Conservation (phyloP, 2,888 invertebrate species). For the Leptinotarsa rubiginosa region DNA sequence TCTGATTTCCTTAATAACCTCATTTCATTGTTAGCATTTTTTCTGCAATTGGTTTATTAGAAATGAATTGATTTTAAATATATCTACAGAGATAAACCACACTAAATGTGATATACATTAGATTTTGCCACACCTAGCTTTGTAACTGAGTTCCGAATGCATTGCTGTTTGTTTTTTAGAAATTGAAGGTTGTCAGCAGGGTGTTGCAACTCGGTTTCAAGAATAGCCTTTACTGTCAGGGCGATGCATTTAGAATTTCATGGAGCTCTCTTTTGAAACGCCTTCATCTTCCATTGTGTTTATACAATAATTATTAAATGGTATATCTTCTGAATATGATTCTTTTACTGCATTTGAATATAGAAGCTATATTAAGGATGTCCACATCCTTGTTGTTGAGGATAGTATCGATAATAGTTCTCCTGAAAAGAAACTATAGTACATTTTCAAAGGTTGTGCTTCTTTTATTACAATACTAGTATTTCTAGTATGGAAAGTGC, state of each 20-base stretch:
- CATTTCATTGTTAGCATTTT: slow-evolving; percentile 28
- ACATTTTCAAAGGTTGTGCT: no score
- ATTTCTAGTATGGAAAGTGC: no score
- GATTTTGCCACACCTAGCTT: slow-evolving; percentile 25
- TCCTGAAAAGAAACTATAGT: no score
- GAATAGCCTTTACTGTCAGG: slow-evolving; percentile 21
- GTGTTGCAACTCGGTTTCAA: slow-evolving; percentile 5
- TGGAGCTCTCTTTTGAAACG: slow-evolving; percentile 28
- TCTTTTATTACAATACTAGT: no score
- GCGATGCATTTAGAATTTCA: slow-evolving; percentile 35
- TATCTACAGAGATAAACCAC: slow-evolving; percentile 33
- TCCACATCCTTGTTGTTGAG: no score
- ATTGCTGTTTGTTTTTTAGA: slow-evolving; percentile 25
- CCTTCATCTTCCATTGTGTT: slow-evolving; percentile 26
- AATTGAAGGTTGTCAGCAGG: slow-evolving; percentile 22
- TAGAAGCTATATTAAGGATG: no score
- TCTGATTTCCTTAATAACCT: slow-evolving; percentile 26
- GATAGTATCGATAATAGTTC: no score
- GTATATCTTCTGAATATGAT: not conserved
- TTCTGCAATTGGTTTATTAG: slow-evolving; percentile 33
- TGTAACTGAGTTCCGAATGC: slow-evolving; percentile 28
- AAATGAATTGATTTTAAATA: slow-evolving; percentile 37
- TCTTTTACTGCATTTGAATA: not conserved
- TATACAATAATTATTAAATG: no score
- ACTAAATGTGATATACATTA: slow-evolving; percentile 28